Conservation (phyloP, 1,140 invertebrate genomes). For the Galendromus occidentalis region DNA sequence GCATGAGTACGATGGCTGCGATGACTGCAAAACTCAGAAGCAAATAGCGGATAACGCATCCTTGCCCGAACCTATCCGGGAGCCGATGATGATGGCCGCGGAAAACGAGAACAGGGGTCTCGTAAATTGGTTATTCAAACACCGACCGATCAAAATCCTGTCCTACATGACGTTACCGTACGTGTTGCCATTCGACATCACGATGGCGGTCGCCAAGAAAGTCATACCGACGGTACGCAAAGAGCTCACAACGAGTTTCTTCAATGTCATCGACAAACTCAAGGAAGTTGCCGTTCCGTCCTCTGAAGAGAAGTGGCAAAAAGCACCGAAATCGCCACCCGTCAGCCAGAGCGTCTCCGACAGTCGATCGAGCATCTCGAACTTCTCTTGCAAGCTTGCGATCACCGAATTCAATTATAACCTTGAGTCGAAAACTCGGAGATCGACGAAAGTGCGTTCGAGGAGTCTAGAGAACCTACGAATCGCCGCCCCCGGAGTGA, state of each 20-base stretch:
- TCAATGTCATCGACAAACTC: constrained; percentile 13
- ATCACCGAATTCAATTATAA: constrained; percentile 39
- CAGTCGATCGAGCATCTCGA: constrained; percentile 14
- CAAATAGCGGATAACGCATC: constrained; percentile 3
- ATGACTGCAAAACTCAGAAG: constrained; percentile 35
- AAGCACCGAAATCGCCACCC: neutral
- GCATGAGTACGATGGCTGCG: constrained; percentile 11
- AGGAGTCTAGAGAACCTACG: neutral
- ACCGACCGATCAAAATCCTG: constrained; percentile 52
- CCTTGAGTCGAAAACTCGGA: constrained; percentile 27
- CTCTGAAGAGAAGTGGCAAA: neutral
- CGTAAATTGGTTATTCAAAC: constrained; percentile 68
- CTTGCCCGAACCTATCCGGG: neutral
- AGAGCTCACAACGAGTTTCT: constrained; percentile 14
- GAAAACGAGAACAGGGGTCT: constrained; percentile 48
- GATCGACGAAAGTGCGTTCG: neutral
- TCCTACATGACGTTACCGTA: constrained; percentile 60
- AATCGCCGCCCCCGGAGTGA: neutral
- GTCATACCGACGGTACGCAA: neutral
- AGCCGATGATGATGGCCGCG: constrained; percentile 1
- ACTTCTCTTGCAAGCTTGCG: constrained; percentile 42
- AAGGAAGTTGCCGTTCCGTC: neutral
- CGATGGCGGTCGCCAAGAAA: constrained; percentile 25
- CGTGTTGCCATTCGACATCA: constrained; percentile 59
- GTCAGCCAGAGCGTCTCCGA: neutral